Evolutionary conservation across 92 coral and sea anemone species (phyloP), one percentile per base, ranked within the genome.

Genomic region (Bergia sp.): DNA sequence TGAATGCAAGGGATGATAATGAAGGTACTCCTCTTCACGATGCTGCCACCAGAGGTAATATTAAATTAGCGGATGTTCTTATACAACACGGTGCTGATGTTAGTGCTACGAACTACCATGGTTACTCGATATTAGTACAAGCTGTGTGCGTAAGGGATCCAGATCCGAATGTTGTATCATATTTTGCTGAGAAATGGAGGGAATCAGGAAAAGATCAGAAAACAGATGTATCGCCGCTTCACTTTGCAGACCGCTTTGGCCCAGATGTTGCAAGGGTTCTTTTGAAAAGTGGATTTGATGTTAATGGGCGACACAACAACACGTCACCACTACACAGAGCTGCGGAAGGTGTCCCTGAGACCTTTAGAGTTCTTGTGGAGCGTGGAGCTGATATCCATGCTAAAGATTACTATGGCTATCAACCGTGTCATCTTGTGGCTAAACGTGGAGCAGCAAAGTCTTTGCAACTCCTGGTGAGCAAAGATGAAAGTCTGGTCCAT

Each of bases 51-150:
- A 42, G 61, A n/a, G 50, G 82, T 29, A 40, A 77, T 77, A 12
- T 49, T 2, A 23, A 77, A 49, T 6, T 77, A 20, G 82, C 61
- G 10, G 82, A 77, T 7, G 53, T 77, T 20, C 61, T 77, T 7
- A 7, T 77, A 42, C 49, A 77, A 77, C 82, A 77, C 15, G 82
- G 82, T 20, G 82, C 82, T 77, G 82, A 77, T 37, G 21, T 77
- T 43, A 77, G 53, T 77, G 82, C 44, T 29, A 39, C 10, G 13
- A 39, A 43, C 18, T 20, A 29, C 82, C 5, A 77, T 77, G 82
- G 44, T 10, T 77, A 77, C 82, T n/a, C 82, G 6, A 23, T 55
- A 5, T 49, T 77, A 21, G 82, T 7, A 3, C 36, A 29, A 77
- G 53, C 61, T 40, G 53, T 77, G 82, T 21, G 29, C 23, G 7